Percentiles rank a stretch among this genome's conserved stretches.
phyloP scores from a whole-genome alignment of 1,140 invertebrate genomes.

The Steinernema feltiae region DNA sequence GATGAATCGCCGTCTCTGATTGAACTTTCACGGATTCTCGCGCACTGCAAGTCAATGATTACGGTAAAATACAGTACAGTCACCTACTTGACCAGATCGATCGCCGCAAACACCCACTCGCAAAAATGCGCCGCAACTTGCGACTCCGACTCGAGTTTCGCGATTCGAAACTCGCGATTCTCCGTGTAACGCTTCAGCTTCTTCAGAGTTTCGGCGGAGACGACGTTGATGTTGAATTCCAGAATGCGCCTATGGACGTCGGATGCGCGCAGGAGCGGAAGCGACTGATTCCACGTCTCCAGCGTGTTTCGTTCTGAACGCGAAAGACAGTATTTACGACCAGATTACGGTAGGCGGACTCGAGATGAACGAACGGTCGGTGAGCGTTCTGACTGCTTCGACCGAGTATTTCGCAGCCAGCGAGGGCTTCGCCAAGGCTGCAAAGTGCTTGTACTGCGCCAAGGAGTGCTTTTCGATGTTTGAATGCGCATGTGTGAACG shows the following conservation, averaged over 20 bases:
- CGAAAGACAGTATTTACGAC: background rate
- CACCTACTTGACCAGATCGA: background rate
- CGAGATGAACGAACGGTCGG: background rate
- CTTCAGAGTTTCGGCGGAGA: background rate
- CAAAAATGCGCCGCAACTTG: background rate
- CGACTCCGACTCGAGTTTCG: background rate
- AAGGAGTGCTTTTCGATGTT: background rate
- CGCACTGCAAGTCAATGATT: background rate
- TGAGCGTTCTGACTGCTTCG: background rate
- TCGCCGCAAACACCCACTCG: background rate
- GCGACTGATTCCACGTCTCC: background rate
- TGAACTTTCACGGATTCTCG: background rate
- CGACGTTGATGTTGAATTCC: background rate
- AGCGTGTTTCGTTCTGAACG: background rate
- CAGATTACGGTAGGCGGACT: background rate
- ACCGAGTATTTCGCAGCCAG: background rate
- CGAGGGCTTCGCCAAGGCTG: background rate
- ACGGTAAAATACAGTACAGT: background rate
- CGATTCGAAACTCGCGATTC: background rate
- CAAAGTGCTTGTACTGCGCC: background rate
- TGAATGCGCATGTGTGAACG: background rate
- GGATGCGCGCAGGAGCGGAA: background rate
- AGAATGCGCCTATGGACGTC: background rate
- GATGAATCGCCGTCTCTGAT: background rate
- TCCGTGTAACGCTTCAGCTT: conserved; percentile 10